Evolutionary conservation across 2,113 vertebrate species (phyloP), one percentile per base, ranked within the genome.

Genomic region (Meles meles): DNA sequence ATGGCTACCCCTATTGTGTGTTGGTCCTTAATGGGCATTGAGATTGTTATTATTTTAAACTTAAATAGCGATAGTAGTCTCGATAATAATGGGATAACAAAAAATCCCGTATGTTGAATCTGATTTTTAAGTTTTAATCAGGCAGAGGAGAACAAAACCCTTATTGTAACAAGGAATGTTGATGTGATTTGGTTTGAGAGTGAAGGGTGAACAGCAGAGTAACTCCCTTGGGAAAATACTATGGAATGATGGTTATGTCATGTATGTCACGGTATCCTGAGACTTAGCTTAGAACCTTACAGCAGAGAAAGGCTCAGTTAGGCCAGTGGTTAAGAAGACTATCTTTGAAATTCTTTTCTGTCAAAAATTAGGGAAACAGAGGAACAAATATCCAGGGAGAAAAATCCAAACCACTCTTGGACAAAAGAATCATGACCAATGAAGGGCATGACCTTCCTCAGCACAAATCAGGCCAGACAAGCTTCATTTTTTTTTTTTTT

Each of bases 311-410:
- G 31, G 52, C 67, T 88, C 92, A 88, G 10, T 72, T 87, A 93
- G 80, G 49, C 20, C 84, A 94, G 65, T 49, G 29, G 18, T 44
- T 97, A 52, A 59, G 20, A 96, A 88, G 39, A 90, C 67, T 59
- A 88, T 88, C 65, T 83, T 49, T 21, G 83, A 69, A n/a, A 69
- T 81, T 96, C 11, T 63, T 88, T 88, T n/a, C 63, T 85, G 67
- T 96, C 59, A 80, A 91, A 77, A n/a, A 90, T 96, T 91, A 97
- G 65, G 83, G n/a, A 97, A 93, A 92, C 34, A 72, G 39, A 52
- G 25, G 55, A 94, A 91, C 15, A 85, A 42, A 76, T 39, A 63
- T 76, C 88, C 76, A 61, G 17, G 61, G n/a, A 94, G 92, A 77
- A 93, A 79, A 72, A 37, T 37, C 23, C 42, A 81, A 97, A 81